These are phyloP conservation scores for Maniola hyperantus DNA, from an alignment of 2,888 invertebrate species.

Conservation along the genomic window DNA sequence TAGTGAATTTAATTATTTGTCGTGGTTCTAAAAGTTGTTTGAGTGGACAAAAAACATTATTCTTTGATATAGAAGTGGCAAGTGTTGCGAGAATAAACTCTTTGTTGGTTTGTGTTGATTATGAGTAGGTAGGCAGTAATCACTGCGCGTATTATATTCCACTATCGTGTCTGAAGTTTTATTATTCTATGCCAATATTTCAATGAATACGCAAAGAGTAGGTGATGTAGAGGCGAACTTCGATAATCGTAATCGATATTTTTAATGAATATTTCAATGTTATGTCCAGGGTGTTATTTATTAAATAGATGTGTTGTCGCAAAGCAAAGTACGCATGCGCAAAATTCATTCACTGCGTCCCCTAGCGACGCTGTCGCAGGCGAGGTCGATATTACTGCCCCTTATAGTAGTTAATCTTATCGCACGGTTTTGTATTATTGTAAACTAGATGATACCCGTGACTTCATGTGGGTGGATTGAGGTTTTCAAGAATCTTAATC, in stretches of 20 bases:
- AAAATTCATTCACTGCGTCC: conserved; percentile 58
- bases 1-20: conserved; percentile 6
- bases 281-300: conserved; percentile 40
- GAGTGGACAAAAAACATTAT: not conserved
- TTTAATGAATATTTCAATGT: conserved; percentile 11
- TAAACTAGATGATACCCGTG: no score
- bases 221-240: not conserved
- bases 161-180: conserved; percentile 17
- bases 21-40: not conserved
- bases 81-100: conserved; percentile 13
- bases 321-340: conserved; percentile 55
- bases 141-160: not conserved
- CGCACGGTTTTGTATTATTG: conserved; percentile 1
- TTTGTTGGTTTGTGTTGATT: conserved; percentile 10
- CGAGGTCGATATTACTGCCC: conserved; percentile 40
- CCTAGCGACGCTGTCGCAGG: conserved; percentile 26
- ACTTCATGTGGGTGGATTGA: no score
- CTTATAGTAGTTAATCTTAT: conserved; percentile 26
- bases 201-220: not conserved
- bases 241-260: conserved; percentile 20
- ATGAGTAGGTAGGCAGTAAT: not conserved
- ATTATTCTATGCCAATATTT: conserved; percentile 2
- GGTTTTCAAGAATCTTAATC: no score
- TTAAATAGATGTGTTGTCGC: conserved; percentile 43
- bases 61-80: not conserved